Base-by-base conservation (phyloP, 2,113 vertebrate species). In the Ictalurus furcatus region DNA sequence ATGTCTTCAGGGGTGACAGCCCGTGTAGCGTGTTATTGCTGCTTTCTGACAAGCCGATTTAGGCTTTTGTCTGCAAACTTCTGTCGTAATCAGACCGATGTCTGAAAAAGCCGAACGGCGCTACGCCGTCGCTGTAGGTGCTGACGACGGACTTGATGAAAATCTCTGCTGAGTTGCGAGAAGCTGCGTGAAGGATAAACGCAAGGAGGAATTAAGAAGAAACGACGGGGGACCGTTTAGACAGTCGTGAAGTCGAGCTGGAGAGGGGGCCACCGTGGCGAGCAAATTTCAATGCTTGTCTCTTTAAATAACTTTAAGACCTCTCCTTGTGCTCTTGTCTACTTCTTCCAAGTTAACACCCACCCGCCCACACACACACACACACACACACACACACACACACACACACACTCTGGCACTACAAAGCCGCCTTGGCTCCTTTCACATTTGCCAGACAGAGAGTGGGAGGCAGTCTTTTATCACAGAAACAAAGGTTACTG, bases 251-350 rank as follows among this genome's bases (percentile, higher is more conserved):
- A 90, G 87, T 81, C 40, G 63, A 73, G 63, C 76, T 69, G 30
- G 67, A 56, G 59, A 78, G 82, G 85, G 63, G 87, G 37, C 87
- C 92, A 85, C 79, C 19, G 84, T 87, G 85, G 88, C 3, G 17
- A 65, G 84, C 25, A 87, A 90, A 94, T 93, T 63, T 94, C 95
- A 96, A 94, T 94, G 95, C 91, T 95, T 96, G 96, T 97, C 96
- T 96, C 97, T 97, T 98, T 98, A 98, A 98, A 97, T 97, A 98
- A 97, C 96, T 97, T 97, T 96, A 97, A 96, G 96, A 96, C 95
- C 95, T 96, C 96, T 95, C 85, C 90, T 85, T 92, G 65, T 79
- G 90, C 89, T 85, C 88, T 85, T 89, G 76, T 87, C 86, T 61
- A 61, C 37, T 44, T 71, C 80, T 52, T 56, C 34, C 84, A 71